phyloP scores from a whole-genome alignment of 2,113 vertebrate genomes.

The Meleagris gallopavo region DNA sequence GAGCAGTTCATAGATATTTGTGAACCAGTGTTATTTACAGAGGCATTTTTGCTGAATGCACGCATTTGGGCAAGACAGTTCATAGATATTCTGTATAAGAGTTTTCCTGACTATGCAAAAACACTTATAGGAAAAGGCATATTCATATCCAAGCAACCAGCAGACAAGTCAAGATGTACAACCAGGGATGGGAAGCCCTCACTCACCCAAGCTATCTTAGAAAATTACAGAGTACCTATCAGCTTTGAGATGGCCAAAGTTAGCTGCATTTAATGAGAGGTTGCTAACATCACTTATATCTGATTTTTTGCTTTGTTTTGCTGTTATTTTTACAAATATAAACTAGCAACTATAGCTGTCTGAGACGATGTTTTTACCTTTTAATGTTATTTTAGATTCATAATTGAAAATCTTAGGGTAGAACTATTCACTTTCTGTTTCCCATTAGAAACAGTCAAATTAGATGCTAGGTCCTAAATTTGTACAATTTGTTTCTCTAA shows the following conservation, averaged over 20 bases:
- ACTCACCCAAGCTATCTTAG: not conserved
- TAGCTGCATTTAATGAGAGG: not conserved
- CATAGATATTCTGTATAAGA: not conserved
- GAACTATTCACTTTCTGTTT: not conserved
- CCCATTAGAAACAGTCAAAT: not conserved
- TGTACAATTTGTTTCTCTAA: not conserved
- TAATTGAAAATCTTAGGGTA: not conserved
- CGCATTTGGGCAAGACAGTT: not conserved
- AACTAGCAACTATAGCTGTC: not conserved
- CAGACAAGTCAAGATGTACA: fast-evolving
- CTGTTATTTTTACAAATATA: not conserved
- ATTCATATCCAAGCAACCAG: not conserved
- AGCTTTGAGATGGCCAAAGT: not conserved
- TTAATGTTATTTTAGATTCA: not conserved
- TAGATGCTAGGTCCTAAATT: not conserved
- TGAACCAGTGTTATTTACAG: not conserved
- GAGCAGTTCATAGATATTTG: not conserved
- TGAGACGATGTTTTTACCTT: not conserved
- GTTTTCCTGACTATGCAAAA: not conserved
- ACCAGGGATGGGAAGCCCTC: not conserved
- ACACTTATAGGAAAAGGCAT: not conserved
- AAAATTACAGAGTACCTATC: not conserved
- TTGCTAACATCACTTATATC: not conserved
- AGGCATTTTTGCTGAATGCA: conserved; percentile 1
- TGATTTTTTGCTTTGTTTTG: not conserved